Evolutionary conservation across 2,797 vertebrate species (phyloP), one percentile per base, ranked within the genome.

Genomic region (Pantherophis alleghaniensis): DNA sequence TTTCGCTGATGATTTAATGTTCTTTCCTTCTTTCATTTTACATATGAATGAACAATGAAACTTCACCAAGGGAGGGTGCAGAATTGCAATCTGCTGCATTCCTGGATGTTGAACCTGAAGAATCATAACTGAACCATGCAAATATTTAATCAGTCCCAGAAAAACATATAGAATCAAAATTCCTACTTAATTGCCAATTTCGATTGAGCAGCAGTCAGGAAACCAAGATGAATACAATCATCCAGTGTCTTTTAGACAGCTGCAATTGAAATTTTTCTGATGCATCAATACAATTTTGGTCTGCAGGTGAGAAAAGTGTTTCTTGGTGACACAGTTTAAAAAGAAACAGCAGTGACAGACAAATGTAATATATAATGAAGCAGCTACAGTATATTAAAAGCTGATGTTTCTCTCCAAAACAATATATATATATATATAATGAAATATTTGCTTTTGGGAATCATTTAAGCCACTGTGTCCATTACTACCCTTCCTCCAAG

Each of bases 81-180:
- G 47, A 86, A 59, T 92, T 96, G 87, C 89, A 96, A 92, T 92
- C 94, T 66, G 63, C 14, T 95, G 87, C 93, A 93, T 87, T 96
- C 94, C 93, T 87, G 86, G 95, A 37, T 90, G 57, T 28, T 93
- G 61, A 94, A 26, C 26, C 56, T 94, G 63, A 94, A 96, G 86
- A 94, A 32, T 83, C 94, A n/a, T 12, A 92, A 22, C 22, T 92
- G 96, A 95, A 94, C 57, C 94, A 95, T 4, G 13, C 94, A 97
- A 96, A 97, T 96, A 96, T 96, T 96, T 96, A 96, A 96, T 95
- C 94, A 96, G 79, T 79, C 90, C 88, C 94, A 94, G 94, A 96
- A 79, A 95, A 93, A 88, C 93, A 96, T 90, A 95, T 94, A 93
- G 86, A 97, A 56, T 4, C 61, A 94, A 93, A 57, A 69, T 91